Conservation (phyloP, 1,140 invertebrate genomes). For the Sycophila sp. region DNA sequence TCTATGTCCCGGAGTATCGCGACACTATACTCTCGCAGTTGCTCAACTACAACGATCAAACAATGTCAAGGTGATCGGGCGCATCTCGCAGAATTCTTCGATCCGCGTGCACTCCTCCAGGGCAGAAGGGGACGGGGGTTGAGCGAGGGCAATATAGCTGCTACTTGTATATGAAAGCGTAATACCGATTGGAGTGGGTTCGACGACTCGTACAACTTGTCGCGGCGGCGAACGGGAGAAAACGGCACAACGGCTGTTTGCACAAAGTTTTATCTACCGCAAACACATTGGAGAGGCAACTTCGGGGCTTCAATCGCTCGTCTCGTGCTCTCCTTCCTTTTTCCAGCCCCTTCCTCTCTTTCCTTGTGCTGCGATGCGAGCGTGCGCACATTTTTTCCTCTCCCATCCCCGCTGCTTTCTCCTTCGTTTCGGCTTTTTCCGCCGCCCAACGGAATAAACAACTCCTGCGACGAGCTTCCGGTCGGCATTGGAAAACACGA, state of each 20-base stretch:
- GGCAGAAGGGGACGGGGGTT: too few relatives aligned
- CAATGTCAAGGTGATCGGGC: conserved; percentile 86
- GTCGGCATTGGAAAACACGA: conserved; percentile 50
- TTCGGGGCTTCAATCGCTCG: conserved; percentile 37
- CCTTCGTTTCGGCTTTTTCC: conserved; percentile 32
- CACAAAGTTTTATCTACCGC: conserved; percentile 55
- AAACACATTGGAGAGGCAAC: conserved; percentile 53
- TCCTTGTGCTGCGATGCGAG: conserved; percentile 29
- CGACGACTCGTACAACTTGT: background rate
- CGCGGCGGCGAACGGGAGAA: background rate
- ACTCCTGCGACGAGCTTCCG: conserved; percentile 54
- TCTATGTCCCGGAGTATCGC: conserved; percentile 94
- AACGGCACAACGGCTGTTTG: conserved; percentile 43
- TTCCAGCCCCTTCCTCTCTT: too few relatives aligned
- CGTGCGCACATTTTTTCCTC: conserved; percentile 22
- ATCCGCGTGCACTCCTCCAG: too few relatives aligned
- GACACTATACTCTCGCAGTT: conserved; percentile 87
- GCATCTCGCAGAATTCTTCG: too few relatives aligned
- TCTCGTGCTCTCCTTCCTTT: conserved; percentile 36
- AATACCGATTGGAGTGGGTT: background rate
- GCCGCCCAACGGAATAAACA: conserved; percentile 54
- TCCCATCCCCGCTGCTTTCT: conserved; percentile 22
- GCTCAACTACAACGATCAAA: conserved; percentile 83
- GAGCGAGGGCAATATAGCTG: too few relatives aligned
- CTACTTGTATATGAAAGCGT: background rate